Evolutionary conservation across 2,797 vertebrate genomes (phyloP).

Genomic region (Hyperoplus immaculatus): DNA sequence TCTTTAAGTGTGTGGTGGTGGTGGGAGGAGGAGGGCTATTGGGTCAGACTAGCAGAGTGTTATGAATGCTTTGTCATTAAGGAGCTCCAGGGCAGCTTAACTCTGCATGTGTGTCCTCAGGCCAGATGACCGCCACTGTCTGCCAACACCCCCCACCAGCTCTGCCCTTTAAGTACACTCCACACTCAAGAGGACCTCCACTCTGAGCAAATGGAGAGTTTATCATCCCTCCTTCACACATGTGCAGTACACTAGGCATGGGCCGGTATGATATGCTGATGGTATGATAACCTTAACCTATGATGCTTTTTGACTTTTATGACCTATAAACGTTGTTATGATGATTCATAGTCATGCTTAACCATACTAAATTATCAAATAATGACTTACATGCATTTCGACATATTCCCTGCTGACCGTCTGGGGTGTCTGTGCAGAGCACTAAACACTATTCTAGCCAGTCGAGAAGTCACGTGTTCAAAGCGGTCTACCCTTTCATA

Average conservation of each 20-base stretch:
- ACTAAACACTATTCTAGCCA: too few relatives aligned
- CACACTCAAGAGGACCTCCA: neutral
- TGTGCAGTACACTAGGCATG: neutral
- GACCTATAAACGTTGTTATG: too few relatives aligned
- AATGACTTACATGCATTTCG: too few relatives aligned
- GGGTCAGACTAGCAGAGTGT: conserved; percentile 32
- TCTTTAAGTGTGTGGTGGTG: neutral
- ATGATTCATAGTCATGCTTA: too few relatives aligned
- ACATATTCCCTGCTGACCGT: too few relatives aligned
- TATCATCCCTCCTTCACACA: conserved; percentile 3
- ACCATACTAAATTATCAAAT: too few relatives aligned
- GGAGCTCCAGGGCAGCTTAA: conserved; percentile 22
- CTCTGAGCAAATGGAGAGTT: neutral
- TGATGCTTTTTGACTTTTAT: too few relatives aligned
- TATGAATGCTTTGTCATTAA: conserved; percentile 65
- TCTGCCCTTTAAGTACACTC: conserved; percentile 60
- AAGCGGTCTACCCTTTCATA: too few relatives aligned
- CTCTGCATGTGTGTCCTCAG: conserved; percentile 10
- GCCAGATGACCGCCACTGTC: conserved; percentile 27
- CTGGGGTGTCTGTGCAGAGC: too few relatives aligned
- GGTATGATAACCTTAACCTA: too few relatives aligned
- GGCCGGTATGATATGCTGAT: too few relatives aligned
- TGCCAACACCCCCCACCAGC: conserved; percentile 18
- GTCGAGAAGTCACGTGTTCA: too few relatives aligned
- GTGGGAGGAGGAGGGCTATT: conserved; percentile 28